Conservation (phyloP, 2,888 invertebrate genomes). For the Coecobrya sp. region DNA sequence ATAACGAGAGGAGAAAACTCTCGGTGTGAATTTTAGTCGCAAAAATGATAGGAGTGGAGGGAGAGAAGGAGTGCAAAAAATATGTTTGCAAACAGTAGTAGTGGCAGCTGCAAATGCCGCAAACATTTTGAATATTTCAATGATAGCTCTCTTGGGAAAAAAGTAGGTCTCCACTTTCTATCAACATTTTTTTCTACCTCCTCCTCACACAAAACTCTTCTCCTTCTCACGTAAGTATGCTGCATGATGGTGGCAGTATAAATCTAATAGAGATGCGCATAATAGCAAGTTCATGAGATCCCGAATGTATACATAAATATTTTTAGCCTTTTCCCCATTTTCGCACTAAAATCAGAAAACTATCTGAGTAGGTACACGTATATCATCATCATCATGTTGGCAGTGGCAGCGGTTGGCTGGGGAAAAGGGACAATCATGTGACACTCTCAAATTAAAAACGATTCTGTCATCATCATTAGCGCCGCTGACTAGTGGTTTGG, state of each 20-base stretch:
- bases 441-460: slow-evolving; percentile 51
- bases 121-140: slow-evolving; percentile 77
- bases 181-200: slow-evolving; percentile 21
- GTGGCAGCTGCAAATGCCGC: slow-evolving; percentile 69
- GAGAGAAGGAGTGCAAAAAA: slow-evolving; percentile 14
- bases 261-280: slow-evolving; percentile 51
- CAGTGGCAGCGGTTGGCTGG: not conserved
- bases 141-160: slow-evolving; percentile 64
- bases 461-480: slow-evolving; percentile 21
- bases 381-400: not conserved
- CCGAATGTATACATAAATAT: slow-evolving; percentile 27
- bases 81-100: slow-evolving; percentile 65
- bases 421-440: slow-evolving; percentile 23
- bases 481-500: too few relatives aligned
- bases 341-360: not conserved
- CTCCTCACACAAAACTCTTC: not conserved
- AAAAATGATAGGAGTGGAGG: not conserved
- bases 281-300: slow-evolving; percentile 60
- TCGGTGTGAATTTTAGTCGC: not conserved
- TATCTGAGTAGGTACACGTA: not conserved
- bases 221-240: not conserved
- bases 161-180: slow-evolving; percentile 63
- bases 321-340: not conserved
- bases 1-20: slow-evolving; percentile 15
- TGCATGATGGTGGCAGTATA: not conserved